Base-by-base conservation (phyloP, 2,797 vertebrate genomes). In the Prionace glauca region DNA sequence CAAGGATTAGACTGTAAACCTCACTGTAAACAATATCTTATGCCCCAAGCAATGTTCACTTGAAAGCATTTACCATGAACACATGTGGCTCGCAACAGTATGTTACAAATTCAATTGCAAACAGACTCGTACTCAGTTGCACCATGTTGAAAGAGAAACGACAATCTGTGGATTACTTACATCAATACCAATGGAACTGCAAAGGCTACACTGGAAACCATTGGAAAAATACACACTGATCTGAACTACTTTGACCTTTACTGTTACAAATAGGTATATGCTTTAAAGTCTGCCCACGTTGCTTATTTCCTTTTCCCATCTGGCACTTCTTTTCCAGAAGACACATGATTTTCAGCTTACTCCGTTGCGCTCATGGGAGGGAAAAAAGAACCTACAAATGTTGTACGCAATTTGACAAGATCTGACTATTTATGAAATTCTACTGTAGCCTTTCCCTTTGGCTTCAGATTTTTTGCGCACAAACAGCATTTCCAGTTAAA, bases 41-140 rank as follows among this genome's bases (percentile, higher is more conserved):
- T 92, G 90, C 90, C 90, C 90, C 62, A 92, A 92, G 90, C 90
- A 92, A 92, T 69, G 20, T n/a, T 92, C 65, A 92, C n/a, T 69
- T 92, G 65, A 92, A 92, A 92, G 90, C n/a, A 24, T 69, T 67
- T 69, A 92, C 90, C 90, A 41, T n/a, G 36, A 69, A 69, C 65
- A 92, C 90, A 92, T 92, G 36, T 92, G 90, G 65, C 62, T 41
- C 69, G 65, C 62, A 69, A 41, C 65, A 84, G 45, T 45, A 84
- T 84, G 81, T 84, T 84, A 84, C 41, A 92, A 92, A 69, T 92
- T 12, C 62, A 92, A 92, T 69, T 69, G 90, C 65, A 69, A 69
- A 69, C 90, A 92, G 62, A 69, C 20, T 74, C 16, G 14, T 77
- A 56, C 93, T 29, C 69, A 60, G 71, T 69, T 95, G 71, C 93